Evolutionary conservation across 2,113 vertebrate genomes (phyloP), one percentile per base, ranked within the genome.

Genomic region (Cephalopholis sonnerati): DNA sequence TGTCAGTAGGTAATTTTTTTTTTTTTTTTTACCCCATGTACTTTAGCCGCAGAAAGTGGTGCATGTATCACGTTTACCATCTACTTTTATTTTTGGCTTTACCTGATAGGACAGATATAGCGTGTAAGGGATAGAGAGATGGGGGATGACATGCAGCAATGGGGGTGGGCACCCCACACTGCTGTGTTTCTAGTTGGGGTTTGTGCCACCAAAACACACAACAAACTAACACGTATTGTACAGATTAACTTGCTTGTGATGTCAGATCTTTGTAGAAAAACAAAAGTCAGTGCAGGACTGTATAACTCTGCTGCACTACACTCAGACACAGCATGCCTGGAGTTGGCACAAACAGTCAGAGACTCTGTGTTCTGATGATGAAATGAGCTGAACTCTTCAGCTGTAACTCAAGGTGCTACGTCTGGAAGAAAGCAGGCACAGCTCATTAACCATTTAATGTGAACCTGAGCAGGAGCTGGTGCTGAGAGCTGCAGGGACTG

Each of bases 371-470:
- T 76, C 48, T 59, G 67, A 66, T 78, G 29, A 44, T 11, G 7
- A 77, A 53, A 84, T 12, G 54, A 68, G 46, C 12, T 10, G 22
- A 87, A 73, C 27, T 80, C 58, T 59, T 69, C 54, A 29, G 55
- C 75, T 71, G 53, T 66, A 76, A 87, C n/a, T 79, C 73, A 77
- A 89, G 83, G 63, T 74, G 78, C n/a, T 64, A 74, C 44, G 55
- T 75, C 77, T 80, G 48, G 58, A 59, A 62, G 79, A 81, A 71
- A 84, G 50, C 46, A 36, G 50, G 18, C 48, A 70, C 72, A 83
- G 89, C 76, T 87, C 89, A 85, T 90, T 90, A 87, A 84, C 41
- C 74, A 75, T 77, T 78, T 61, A 78, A 57, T 63, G 61, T 29
- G 51, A 77, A 46, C 36, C 74, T 68, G 44, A 27, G 29, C 44